phyloP scores from a whole-genome alignment of 1,140 invertebrate species.

The Cherax destructor region DNA sequence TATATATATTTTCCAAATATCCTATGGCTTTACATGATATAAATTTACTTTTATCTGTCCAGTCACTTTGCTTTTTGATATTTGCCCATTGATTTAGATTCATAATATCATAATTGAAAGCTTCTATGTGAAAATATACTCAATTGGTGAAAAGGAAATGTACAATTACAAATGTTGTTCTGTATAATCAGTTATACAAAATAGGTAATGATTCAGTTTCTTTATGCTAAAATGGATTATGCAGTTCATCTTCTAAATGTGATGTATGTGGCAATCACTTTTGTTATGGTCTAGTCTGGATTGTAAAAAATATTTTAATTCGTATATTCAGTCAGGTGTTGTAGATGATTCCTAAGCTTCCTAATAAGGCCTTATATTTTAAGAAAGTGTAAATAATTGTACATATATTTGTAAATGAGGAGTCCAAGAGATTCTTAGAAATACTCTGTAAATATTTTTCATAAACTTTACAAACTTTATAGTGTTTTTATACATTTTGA shows the following conservation, averaged over 20 bases:
- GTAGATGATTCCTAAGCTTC: slow-evolving; percentile 8
- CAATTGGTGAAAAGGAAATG: not conserved
- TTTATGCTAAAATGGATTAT: not conserved
- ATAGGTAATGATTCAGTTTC: not conserved
- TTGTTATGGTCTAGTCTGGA: slow-evolving; percentile 34
- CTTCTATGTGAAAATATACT: not conserved
- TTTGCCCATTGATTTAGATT: not conserved
- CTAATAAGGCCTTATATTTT: slow-evolving; percentile 34
- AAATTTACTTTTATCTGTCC: slow-evolving; percentile 15
- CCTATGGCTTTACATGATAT: not conserved
- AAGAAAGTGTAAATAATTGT: slow-evolving; percentile 28
- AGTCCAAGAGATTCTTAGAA: slow-evolving; percentile 5
- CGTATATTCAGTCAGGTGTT: slow-evolving; percentile 27
- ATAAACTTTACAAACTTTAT: slow-evolving; percentile 1
- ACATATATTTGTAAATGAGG: slow-evolving; percentile 34
- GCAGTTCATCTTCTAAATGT: not conserved
- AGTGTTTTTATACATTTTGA: not conserved
- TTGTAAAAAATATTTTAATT: slow-evolving; percentile 23
- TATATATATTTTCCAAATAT: not conserved
- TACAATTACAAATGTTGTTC: not conserved
- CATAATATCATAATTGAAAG: not conserved
- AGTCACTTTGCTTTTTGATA: slow-evolving; percentile 27
- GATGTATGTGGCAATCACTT: not conserved
- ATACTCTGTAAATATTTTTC: slow-evolving; percentile 35
- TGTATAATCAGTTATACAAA: not conserved